Base-by-base conservation (phyloP, 1,140 invertebrate species). In the Formica exsecta region DNA sequence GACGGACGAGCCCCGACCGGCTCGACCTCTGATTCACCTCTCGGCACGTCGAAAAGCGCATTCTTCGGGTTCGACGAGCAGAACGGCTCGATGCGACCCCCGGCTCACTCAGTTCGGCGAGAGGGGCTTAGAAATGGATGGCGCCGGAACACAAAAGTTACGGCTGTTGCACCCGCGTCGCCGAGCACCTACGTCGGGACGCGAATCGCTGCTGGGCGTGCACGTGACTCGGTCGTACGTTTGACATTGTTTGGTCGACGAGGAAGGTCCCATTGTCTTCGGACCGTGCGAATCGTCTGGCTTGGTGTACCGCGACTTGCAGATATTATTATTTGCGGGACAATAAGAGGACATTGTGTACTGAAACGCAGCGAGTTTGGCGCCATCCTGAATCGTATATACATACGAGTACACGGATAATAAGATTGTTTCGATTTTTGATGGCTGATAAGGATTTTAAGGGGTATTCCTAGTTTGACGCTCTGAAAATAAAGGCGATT, bases 61-160 rank as follows among this genome's bases (percentile, higher is more conserved):
- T 76, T 81, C 81, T 86, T 75, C 64, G 2, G 16, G 80, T 71
- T 76, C 64, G 77, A 62, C 64, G 36, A 68, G 62, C 83, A 77
- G 57, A 87, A 87, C 41, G 81, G 68, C 32, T 36, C 77, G 41
- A 25, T 61, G 68, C 71, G n/a, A 41, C n/a, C 70, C 13, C 57
- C 19, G 38, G 3, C 19, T 29, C 29, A 48, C 62, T 59, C n/a
- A 22, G 38, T 44, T 32, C 9, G 7, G 41, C 4, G 80, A 48
- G n/a, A 9, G 38, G 41, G 25, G n/a, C 2, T 19, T 32, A 61
- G 54, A 61, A 22, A 66, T 32, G 79, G 44, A 91, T 91, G 87
- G 90, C 91, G 92, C 90, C 92, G 86, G 87, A 91, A 81, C 62
- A 91, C 89, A 92, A 75, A 92, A 92, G 93, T 93, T 93, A 93